Evolutionary conservation across 2,113 vertebrate species (phyloP).

Genomic region (Hemicordylus capensis): DNA sequence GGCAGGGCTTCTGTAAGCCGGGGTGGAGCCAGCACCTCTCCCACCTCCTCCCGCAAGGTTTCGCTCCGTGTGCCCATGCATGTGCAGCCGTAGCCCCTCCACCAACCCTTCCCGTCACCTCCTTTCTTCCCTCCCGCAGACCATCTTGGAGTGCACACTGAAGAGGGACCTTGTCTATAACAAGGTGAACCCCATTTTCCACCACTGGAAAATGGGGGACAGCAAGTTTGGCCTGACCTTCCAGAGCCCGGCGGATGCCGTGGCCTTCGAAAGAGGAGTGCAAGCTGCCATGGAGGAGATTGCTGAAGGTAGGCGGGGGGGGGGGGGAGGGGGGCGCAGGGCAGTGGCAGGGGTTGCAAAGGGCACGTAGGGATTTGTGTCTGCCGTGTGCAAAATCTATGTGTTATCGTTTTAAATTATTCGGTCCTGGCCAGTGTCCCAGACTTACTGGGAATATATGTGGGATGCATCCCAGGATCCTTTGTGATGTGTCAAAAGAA

Average conservation of each 20-base stretch:
- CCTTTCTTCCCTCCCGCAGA: conserved; percentile 71
- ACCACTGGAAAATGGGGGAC: conserved; percentile 92
- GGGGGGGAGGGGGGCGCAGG: too few species aligned
- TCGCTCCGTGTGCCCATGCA: too few species aligned
- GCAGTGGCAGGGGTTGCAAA: too few species aligned
- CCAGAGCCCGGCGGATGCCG: conserved; percentile 90
- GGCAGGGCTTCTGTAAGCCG: neutral
- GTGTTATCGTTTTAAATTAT: too few species aligned
- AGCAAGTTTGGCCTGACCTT: conserved; percentile 92
- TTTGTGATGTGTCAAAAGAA: neutral
- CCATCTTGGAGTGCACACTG: conserved; percentile 87
- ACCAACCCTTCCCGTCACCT: neutral
- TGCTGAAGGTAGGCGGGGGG: conserved; percentile 82
- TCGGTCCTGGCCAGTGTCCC: neutral
- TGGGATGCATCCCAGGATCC: neutral
- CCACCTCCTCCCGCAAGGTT: too few species aligned
- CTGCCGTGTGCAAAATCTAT: too few species aligned
- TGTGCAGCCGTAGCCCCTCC: rapidly evolving
- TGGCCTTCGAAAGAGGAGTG: conserved; percentile 88
- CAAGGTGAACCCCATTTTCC: conserved; percentile 95
- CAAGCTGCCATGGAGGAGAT: conserved; percentile 86
- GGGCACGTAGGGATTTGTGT: too few species aligned
- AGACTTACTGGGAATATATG: neutral
- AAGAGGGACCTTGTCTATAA: conserved; percentile 89
- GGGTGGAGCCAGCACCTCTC: neutral